phyloP scores from a whole-genome alignment of 2,888 invertebrate species.

The Acanthosepion esculentum region DNA sequence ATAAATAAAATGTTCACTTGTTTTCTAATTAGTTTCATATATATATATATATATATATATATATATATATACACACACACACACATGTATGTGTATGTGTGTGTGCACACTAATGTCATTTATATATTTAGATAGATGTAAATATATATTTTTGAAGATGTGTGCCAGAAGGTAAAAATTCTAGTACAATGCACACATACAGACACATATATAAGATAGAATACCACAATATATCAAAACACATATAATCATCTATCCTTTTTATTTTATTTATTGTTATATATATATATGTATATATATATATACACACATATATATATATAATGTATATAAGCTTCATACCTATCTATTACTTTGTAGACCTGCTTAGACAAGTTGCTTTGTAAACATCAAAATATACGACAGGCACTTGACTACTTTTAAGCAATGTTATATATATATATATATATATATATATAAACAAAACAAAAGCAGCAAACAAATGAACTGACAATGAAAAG shows the following conservation, averaged over 20 bases:
- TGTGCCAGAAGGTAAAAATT: too few relatives aligned
- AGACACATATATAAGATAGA: neutral
- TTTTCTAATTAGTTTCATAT: too few relatives aligned
- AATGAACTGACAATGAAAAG: constrained; percentile 11
- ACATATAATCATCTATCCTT: neutral
- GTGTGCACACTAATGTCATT: neutral
- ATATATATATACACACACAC: neutral
- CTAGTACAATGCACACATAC: neutral
- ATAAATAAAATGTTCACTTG: too few relatives aligned
- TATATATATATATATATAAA: neutral
- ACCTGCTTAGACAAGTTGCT: constrained; percentile 33
- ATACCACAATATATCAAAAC: neutral
- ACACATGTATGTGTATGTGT: neutral
- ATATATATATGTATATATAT: neutral
- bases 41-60: neutral
- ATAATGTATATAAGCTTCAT: neutral
- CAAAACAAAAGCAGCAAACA: neutral
- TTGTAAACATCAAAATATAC: constrained; percentile 18
- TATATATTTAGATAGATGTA: too few relatives aligned
- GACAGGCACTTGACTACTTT: constrained; percentile 13
- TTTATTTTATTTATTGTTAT: neutral
- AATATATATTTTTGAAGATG: too few relatives aligned
- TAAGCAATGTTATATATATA: neutral
- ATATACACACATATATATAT: too few relatives aligned
- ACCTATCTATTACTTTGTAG: neutral